Evolutionary conservation across 2,113 vertebrate species (phyloP).

Genomic region (Phalacrocorax brasilianus): DNA sequence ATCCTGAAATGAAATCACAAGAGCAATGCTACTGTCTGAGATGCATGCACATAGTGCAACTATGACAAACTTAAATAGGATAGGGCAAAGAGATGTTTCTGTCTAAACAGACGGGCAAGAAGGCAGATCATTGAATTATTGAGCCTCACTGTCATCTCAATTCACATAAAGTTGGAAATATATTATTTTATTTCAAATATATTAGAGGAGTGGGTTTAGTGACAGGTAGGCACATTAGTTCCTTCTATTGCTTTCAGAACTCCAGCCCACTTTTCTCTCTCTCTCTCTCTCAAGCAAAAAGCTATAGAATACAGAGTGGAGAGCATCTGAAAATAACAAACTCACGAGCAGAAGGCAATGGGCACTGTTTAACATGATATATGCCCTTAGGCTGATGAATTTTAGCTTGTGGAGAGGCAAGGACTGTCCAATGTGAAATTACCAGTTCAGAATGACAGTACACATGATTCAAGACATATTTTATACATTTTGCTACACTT

Average conservation of each 20-base stretch:
- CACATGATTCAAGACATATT: background rate
- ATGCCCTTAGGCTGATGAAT: background rate
- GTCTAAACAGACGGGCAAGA: background rate
- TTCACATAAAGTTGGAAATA: background rate
- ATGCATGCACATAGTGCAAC: background rate
- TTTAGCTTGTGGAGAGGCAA: background rate
- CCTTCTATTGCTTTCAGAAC: background rate
- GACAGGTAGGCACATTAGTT: background rate
- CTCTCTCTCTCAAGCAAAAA: background rate
- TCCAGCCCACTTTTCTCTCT: background rate
- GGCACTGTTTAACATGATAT: background rate
- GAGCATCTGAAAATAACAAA: background rate
- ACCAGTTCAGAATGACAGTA: background rate
- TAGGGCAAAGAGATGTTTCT: background rate
- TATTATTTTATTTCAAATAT: background rate
- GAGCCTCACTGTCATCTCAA: background rate
- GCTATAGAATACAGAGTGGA: background rate
- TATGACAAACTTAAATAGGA: background rate
- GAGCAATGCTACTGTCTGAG: background rate
- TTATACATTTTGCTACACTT: background rate
- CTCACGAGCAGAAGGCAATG: background rate
- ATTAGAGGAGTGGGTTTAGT: background rate
- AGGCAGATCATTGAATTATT: background rate
- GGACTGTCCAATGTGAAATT: background rate
- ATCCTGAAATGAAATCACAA: background rate